A percentile compares a stretch with the other conserved stretches of the same genome.
phyloP scores from a whole-genome alignment of 2,113 vertebrate genomes.

The Psophia crepitans region DNA sequence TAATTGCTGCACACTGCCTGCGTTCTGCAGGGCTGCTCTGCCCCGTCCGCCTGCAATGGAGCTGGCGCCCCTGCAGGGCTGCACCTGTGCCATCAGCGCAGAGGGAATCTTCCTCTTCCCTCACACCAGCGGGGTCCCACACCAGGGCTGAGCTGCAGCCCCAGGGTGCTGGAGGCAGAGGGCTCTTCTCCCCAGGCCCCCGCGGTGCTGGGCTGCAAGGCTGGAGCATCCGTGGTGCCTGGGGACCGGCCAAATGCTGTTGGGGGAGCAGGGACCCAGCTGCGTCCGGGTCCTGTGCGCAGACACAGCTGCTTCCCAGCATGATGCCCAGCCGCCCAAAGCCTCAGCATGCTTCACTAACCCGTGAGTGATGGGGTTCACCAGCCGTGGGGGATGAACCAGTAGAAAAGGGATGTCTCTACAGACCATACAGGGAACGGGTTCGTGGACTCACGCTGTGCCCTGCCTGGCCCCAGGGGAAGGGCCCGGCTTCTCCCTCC shows the following conservation, averaged over 20 bases:
- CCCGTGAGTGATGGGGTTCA: neutral
- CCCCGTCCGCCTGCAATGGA: neutral
- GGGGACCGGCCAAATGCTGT: rapidly evolving
- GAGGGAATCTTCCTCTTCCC: neutral
- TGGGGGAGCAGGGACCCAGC: neutral
- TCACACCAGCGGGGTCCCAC: rapidly evolving
- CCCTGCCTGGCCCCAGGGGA: neutral
- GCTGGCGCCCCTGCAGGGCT: neutral
- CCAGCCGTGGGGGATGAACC: neutral
- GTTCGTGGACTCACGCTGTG: neutral
- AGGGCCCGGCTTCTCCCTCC: neutral
- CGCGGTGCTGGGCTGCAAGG: rapidly evolving
- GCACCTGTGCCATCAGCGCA: rapidly evolving
- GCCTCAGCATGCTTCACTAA: rapidly evolving
- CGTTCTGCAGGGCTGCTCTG: neutral
- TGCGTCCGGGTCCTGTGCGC: rapidly evolving
- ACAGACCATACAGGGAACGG: neutral
- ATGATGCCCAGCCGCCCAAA: neutral
- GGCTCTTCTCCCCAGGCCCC: neutral
- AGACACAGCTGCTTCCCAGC: neutral
- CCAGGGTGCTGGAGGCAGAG: rapidly evolving
- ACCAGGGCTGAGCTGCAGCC: neutral
- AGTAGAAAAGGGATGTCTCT: neutral
- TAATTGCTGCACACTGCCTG: neutral
- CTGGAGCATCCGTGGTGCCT: rapidly evolving